Conservation (phyloP, 2,797 vertebrate genomes). For the Nasua narica region DNA sequence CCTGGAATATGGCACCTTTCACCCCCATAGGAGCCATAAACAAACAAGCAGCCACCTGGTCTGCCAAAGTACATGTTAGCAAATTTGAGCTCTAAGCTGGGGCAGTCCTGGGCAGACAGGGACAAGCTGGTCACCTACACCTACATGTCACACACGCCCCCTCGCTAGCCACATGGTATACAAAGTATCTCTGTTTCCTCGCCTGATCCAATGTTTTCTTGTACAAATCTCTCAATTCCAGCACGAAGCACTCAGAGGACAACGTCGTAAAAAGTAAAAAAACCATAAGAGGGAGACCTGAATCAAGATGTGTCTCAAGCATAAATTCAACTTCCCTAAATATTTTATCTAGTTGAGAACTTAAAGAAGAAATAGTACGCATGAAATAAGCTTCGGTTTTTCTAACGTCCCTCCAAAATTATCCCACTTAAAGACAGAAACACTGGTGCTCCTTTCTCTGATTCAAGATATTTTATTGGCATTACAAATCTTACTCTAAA, state of each 20-base stretch:
- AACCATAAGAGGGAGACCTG: background rate
- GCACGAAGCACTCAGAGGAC: background rate
- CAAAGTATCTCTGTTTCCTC: background rate
- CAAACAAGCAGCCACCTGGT: background rate
- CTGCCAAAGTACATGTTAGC: background rate
- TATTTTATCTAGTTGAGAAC: background rate
- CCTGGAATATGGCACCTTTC: background rate
- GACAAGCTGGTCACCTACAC: background rate
- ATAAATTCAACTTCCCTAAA: background rate
- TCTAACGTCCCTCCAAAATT: background rate
- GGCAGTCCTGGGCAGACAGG: background rate
- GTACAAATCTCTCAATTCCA: background rate
- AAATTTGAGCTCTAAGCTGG: background rate
- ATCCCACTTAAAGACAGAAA: background rate
- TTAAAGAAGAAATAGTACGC: background rate
- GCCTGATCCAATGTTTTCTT: background rate
- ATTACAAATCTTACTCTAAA: background rate
- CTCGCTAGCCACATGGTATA: no score
- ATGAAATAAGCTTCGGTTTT: background rate
- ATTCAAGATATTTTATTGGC: background rate
- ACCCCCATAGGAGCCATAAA: background rate
- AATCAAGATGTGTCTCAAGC: background rate
- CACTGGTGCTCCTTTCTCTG: background rate
- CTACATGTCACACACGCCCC: background rate
- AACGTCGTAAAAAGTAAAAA: background rate